Evolutionary conservation across 2,888 invertebrate genomes (phyloP).

Genomic region (Megastigmus dorsalis): DNA sequence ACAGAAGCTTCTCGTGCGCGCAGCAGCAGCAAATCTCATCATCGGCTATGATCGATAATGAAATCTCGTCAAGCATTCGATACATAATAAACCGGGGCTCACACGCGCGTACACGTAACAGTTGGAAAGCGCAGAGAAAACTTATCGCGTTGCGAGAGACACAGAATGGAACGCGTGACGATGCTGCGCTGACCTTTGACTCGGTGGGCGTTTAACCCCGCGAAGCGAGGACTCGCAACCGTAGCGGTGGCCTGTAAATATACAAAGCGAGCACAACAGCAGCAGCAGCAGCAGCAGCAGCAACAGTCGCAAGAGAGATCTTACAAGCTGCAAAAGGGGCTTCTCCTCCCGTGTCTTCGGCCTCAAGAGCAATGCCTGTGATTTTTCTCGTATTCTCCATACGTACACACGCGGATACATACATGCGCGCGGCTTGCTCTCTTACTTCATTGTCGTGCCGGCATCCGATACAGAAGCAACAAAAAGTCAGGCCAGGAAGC

Average conservation of each 20-base stretch:
- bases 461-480: neutral
- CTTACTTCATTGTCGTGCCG: constrained; percentile 19
- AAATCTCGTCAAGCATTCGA: neutral
- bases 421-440: neutral
- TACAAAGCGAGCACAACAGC: too few relatives aligned
- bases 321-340: constrained; percentile 17
- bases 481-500: neutral
- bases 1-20: neutral
- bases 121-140: constrained; percentile 22
- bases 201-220: constrained; percentile 58
- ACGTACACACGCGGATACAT: neutral
- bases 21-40: constrained; percentile 4
- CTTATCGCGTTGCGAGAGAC: neutral
- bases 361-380: neutral
- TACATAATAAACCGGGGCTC: neutral
- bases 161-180: neutral
- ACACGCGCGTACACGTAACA: neutral
- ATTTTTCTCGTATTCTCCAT: neutral
- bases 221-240: too few relatives aligned
- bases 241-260: too few relatives aligned
- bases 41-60: constrained; percentile 7
- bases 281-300: neutral
- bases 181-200: constrained; percentile 56
- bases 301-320: constrained; percentile 1
- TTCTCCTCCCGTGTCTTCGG: neutral